Evolutionary conservation across 2,113 vertebrate species (phyloP), one percentile per base, ranked within the genome.

Genomic region (Hyaena hyaena): DNA sequence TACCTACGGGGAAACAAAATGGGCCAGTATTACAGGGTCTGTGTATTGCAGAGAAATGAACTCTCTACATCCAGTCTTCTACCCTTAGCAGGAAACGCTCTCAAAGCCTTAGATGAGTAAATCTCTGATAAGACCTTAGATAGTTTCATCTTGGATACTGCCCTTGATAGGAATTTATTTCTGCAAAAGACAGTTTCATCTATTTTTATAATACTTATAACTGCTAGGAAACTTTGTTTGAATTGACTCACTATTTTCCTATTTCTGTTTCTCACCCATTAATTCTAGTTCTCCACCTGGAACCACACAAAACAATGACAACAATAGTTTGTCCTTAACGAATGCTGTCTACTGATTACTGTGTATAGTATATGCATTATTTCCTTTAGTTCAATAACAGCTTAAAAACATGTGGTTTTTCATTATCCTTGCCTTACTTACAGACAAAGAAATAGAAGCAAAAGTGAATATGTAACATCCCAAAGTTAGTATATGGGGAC

Each of bases 171-270:
- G 65, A 87, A 79, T 93, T 82, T 87, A 93, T 53, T 71, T 53
- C 83, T 61, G 31, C 69, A 92, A 84, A 77, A 79, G 76, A 71
- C 53, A 96, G 50, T 53, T 88, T 96, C 5, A 68, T 88, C 82
- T 84, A 55, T 61, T 68, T 95, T 61, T 71, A 19, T 55, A 66
- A 81, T 31, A 26, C 33, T 39, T 1, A 31, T 61, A 80, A 81
- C 84, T 92, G 21, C 26, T 53, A 94, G 53, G 74, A 66, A 50
- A 80, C 39, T 66, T 73, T 84, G 53, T 83, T 82, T 73, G 31
- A 92, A 50, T 74, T 43, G 45, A 88, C 17, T 58, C 33, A 53
- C 68, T 48, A 4, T 55, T 94, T 87, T 69, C 43, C 33, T 35
- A 45, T 77, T 55, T 96, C 55, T 81, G 7, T 93, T 65, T 76